Conservation (phyloP, 2,797 vertebrate genomes). For the Eutrigla gurnardus region DNA sequence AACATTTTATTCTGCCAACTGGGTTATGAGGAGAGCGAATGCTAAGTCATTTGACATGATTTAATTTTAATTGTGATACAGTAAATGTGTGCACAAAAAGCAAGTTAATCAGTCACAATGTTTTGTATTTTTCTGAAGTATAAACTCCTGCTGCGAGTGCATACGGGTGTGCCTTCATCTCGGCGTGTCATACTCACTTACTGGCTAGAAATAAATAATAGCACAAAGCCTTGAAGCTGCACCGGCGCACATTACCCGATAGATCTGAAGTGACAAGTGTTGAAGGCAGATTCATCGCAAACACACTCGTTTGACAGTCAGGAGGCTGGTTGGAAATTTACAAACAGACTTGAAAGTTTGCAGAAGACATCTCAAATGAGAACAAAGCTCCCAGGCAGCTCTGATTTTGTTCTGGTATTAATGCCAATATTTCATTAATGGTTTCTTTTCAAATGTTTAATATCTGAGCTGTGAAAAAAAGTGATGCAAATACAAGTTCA, state of each 20-base stretch:
- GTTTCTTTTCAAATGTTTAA: slow-evolving; percentile 35
- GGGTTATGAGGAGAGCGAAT: not conserved
- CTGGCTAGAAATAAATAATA: slow-evolving; percentile 67
- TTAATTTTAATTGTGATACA: not conserved
- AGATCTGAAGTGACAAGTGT: slow-evolving; percentile 75
- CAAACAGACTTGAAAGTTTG: slow-evolving; percentile 43
- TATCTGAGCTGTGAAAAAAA: slow-evolving; percentile 56
- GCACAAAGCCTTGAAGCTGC: slow-evolving; percentile 64
- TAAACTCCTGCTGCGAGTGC: slow-evolving; percentile 40
- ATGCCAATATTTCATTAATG: slow-evolving; percentile 59
- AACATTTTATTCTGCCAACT: not conserved
- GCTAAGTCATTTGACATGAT: not conserved
- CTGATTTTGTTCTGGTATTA: slow-evolving; percentile 54
- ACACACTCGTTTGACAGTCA: slow-evolving; percentile 43
- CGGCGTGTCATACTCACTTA: slow-evolving; percentile 67
- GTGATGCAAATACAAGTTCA: slow-evolving; percentile 19
- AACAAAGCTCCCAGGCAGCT: slow-evolving; percentile 42
- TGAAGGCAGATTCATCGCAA: slow-evolving; percentile 61
- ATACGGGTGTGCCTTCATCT: slow-evolving; percentile 48
- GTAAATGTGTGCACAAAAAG: not conserved
- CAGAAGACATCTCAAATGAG: slow-evolving; percentile 39
- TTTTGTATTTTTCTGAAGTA: slow-evolving; percentile 17
- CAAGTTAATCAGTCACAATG: not conserved
- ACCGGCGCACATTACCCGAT: slow-evolving; percentile 47
- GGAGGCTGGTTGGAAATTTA: slow-evolving; percentile 46